phyloP scores from a whole-genome alignment of 2,888 invertebrate species.

The Heliconius sara region DNA sequence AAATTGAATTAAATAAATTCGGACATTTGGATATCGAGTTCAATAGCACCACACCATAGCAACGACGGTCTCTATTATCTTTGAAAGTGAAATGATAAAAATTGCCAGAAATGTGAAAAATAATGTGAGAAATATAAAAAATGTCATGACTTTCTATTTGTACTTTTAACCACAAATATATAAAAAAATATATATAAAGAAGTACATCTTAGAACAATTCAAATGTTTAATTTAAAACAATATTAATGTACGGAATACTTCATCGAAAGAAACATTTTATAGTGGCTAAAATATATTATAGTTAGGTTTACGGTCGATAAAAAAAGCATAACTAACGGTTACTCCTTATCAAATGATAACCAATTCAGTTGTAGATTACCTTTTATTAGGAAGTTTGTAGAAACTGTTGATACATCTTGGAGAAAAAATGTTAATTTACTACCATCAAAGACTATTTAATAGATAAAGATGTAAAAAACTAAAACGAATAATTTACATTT shows the following conservation, averaged over 20 bases:
- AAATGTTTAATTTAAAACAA: not conserved
- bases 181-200: too few relatives aligned
- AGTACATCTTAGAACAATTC: too few relatives aligned
- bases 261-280: not conserved
- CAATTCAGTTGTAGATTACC: conserved; percentile 26
- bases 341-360: conserved; percentile 20
- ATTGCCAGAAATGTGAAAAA: too few relatives aligned
- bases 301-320: conserved; percentile 30
- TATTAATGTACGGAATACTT: conserved; percentile 9
- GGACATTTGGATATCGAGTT: too few relatives aligned
- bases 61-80: too few relatives aligned
- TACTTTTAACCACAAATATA: too few relatives aligned
- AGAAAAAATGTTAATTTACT: conserved; percentile 16
- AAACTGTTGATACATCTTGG: conserved; percentile 10
- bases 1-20: too few relatives aligned
- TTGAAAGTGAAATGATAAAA: too few relatives aligned
- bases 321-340: conserved; percentile 29
- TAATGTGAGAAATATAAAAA: too few relatives aligned
- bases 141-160: too few relatives aligned
- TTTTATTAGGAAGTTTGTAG: conserved; percentile 20
- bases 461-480: not conserved
- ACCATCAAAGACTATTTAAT: not conserved
- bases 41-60: too few relatives aligned
- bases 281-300: conserved; percentile 15
- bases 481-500: not conserved